A percentile compares a stretch with the other conserved stretches of the same genome.
phyloP scores from a whole-genome alignment of 2,888 invertebrate species.

The Xestia sexstrigata region DNA sequence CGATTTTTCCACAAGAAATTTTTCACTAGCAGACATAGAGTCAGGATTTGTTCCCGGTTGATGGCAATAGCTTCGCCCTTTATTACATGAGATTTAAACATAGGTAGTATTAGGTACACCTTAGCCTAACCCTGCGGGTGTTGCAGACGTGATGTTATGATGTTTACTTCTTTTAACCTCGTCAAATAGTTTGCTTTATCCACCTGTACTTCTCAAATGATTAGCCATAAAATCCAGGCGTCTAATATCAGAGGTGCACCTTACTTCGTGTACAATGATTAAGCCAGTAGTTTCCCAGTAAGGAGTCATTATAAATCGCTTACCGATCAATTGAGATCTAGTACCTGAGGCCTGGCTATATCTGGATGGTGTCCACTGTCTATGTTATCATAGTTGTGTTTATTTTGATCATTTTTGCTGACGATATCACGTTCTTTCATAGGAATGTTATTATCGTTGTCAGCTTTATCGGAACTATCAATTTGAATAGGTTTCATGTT shows the following conservation, averaged over 20 bases:
- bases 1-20: too few species aligned
- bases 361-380: constrained; percentile 40
- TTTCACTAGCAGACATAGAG: too few species aligned
- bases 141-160: too few species aligned
- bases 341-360: constrained; percentile 9
- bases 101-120: too few species aligned
- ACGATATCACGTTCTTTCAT: constrained; percentile 7
- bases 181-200: background rate
- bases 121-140: too few species aligned
- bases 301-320: constrained; percentile 58
- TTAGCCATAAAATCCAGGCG: constrained; percentile 1
- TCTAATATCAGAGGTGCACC: constrained; percentile 1
- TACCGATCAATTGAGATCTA: constrained; percentile 48
- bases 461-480: constrained; percentile 17
- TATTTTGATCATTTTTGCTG: constrained; percentile 25
- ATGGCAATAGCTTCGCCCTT: too few species aligned
- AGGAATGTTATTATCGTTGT: constrained; percentile 36
- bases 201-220: background rate
- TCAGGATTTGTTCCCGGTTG: too few species aligned
- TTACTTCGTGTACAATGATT: constrained; percentile 21
- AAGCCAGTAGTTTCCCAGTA: constrained; percentile 47
- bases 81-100: too few species aligned
- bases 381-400: background rate
- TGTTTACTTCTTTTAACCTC: background rate
- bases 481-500: constrained; percentile 14